Conservation (phyloP, 2,113 vertebrate genomes). For the Callospermophilus lateralis region DNA sequence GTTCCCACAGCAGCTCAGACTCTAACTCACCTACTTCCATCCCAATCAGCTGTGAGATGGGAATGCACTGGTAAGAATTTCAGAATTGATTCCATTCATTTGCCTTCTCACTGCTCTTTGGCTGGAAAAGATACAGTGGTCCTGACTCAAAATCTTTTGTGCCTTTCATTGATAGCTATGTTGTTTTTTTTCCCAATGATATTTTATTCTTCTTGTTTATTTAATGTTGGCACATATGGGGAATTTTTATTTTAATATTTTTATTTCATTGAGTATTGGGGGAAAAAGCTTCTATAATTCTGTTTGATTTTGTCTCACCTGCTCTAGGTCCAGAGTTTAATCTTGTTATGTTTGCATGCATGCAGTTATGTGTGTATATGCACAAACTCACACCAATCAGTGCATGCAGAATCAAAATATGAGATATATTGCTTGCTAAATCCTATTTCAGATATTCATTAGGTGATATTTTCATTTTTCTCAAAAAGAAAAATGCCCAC, state of each 20-base stretch:
- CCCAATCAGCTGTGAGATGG: neutral
- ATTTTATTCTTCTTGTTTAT: neutral
- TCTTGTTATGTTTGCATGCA: neutral
- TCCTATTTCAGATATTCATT: neutral
- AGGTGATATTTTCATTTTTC: slow-evolving; percentile 41
- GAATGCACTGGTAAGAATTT: neutral
- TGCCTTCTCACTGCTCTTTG: neutral
- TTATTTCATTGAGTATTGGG: neutral
- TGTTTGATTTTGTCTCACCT: neutral
- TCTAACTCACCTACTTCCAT: neutral
- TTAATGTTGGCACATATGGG: neutral
- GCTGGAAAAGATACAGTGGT: neutral
- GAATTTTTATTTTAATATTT: neutral
- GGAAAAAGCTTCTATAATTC: neutral
- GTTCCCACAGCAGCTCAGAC: neutral
- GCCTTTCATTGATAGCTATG: neutral
- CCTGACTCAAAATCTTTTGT: neutral
- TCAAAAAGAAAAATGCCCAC: slow-evolving; percentile 24
- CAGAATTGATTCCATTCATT: neutral
- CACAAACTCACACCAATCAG: neutral
- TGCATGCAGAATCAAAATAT: neutral
- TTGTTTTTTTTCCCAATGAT: neutral
- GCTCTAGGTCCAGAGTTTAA: neutral
- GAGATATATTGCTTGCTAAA: neutral
- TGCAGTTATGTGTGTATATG: neutral